Percentiles rank a stretch among this genome's conserved stretches.
Evolutionary conservation across 2,113 vertebrate species (phyloP).

Genomic region (Nanorana parkeri): DNA sequence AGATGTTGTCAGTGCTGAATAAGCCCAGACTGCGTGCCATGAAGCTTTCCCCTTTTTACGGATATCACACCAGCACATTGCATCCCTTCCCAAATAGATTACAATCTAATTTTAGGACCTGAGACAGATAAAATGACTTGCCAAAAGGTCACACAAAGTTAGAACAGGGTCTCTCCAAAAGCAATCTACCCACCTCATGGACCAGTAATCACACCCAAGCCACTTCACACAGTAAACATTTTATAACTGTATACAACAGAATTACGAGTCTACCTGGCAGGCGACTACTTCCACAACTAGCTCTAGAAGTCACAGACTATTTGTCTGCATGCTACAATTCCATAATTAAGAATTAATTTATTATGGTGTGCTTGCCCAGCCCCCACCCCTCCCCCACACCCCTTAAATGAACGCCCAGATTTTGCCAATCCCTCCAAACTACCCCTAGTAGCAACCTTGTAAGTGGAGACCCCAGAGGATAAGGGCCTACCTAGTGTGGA

Average conservation of each 20-base stretch:
- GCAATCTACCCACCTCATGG: conserved; percentile 26
- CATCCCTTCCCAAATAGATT: conserved; percentile 57
- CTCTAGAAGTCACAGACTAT: no score
- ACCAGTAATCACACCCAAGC: conserved; percentile 1
- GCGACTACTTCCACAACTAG: no score
- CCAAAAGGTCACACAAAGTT: conserved; percentile 56
- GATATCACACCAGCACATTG: conserved; percentile 54
- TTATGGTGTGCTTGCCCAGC: no score
- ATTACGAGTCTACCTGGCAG: no score
- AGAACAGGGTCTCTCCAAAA: conserved; percentile 51
- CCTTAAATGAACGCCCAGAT: no score
- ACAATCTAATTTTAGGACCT: conserved; percentile 54
- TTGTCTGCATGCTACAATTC: no score
- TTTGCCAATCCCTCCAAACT: no score
- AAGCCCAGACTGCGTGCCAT: conserved; percentile 5
- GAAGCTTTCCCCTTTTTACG: conserved; percentile 25
- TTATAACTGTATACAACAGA: not conserved
- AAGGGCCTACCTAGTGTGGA: no score
- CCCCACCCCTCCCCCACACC: no score
- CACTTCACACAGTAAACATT: not conserved
- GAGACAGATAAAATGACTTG: conserved; percentile 55
- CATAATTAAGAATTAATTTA: no score
- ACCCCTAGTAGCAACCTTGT: no score
- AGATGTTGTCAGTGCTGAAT: not conserved
- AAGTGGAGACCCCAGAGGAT: no score